Evolutionary conservation across 2,797 vertebrate species (phyloP), one percentile per base, ranked within the genome.

Genomic region (Australoheros facetus): DNA sequence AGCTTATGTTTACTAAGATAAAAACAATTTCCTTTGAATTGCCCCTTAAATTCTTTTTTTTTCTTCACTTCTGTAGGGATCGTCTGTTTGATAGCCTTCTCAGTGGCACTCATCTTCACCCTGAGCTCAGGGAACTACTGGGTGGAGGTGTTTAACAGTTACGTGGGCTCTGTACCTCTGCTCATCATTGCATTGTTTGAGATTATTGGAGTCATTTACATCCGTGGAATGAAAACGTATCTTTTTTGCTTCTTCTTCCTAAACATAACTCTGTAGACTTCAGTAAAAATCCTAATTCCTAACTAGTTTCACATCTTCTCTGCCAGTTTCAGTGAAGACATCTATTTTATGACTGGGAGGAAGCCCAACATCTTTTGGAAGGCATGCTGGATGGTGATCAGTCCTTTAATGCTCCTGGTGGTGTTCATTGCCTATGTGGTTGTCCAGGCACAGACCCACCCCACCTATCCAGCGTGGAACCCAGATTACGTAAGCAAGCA

Each of bases 101-200:
- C 93, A 58, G 2, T 80, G 3, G 94, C 95, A 54, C 93, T 97
- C 54, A 95, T 96, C 83, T 99, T 99, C 90, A 92, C 95, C 0
- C 64, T 97, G 94, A 92, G 94, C 34, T 99, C 97, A 0, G 98
- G 98, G 4, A 98, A 94, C 93, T 99, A 99, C 90, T 99, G 98
- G 98, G 93, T 99, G 51, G 97, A 97, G 89, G 89, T 97, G 79
- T 98, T 98, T 21, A 98, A 98, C 84, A 91, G 72, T 84, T 97
- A 96, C 0, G 96, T 95, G 5, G 96, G 91, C 16, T 96, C 97
- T 0, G 30, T 98, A 8, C 97, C 97, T 80, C 94, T 99, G 55
- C 92, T 98, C 59, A 58, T 97, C 82, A 88, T 98, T 0, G 96
- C 97, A n/a, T 96, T 97, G 83, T 95, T 96, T 58, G 97, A 99